phyloP scores from a whole-genome alignment of 1,140 invertebrate genomes.

The Rhagoletis pomonella region DNA sequence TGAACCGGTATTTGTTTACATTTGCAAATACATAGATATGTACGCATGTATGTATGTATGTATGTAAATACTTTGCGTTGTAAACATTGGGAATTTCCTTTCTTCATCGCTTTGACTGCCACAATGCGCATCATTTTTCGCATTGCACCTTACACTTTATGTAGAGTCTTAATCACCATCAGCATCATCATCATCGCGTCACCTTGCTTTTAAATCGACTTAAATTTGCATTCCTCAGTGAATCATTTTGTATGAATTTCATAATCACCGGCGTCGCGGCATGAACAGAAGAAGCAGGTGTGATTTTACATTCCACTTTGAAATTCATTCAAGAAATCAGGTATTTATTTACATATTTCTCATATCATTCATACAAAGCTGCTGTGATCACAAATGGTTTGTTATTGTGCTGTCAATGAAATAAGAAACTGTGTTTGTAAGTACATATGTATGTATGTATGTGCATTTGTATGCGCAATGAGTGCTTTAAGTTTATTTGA shows the following conservation, averaged over 20 bases:
- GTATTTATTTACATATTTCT: slow-evolving; percentile 33
- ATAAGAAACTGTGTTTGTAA: too few species aligned
- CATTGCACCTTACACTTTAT: slow-evolving; percentile 10
- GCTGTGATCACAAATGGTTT: neutral
- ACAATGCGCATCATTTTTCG: neutral
- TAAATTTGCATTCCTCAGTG: neutral
- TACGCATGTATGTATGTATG: neutral
- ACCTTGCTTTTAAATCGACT: too few species aligned
- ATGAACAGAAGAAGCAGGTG: neutral
- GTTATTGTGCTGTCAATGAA: slow-evolving; percentile 5
- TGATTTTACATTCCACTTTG: slow-evolving; percentile 26
- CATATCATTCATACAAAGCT: slow-evolving; percentile 4
- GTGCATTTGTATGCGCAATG: too few species aligned
- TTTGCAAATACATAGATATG: neutral
- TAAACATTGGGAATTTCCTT: neutral
- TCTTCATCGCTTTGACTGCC: neutral
- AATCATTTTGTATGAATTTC: neutral
- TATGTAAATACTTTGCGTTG: too few species aligned
- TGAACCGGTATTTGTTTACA: neutral
- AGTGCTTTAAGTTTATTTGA: too few species aligned
- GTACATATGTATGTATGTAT: too few species aligned
- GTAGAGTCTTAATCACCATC: neutral
- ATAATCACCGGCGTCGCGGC: neutral
- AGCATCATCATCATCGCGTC: neutral
- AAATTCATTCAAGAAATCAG: slow-evolving; percentile 44